A percentile compares a stretch with the other conserved stretches of the same genome.
Evolutionary conservation across 2,113 vertebrate genomes (phyloP).

Genomic region (Myodes glareolus): DNA sequence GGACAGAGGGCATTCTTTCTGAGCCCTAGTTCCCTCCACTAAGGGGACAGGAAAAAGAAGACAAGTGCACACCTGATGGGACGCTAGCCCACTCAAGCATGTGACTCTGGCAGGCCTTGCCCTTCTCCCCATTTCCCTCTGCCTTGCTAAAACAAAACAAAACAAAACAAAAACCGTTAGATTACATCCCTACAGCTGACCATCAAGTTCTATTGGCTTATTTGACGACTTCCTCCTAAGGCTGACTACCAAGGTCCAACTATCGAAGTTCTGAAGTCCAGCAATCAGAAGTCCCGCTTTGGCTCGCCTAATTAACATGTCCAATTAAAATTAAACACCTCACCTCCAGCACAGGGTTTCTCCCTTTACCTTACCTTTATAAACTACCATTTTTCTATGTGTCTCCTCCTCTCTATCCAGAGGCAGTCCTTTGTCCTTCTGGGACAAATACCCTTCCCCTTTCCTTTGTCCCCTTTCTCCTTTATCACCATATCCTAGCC

Average conservation of each 20-base stretch:
- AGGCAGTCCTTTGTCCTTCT: neutral
- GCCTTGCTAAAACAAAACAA: neutral
- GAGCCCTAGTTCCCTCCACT: neutral
- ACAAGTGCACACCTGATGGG: neutral
- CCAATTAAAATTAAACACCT: neutral
- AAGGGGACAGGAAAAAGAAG: neutral
- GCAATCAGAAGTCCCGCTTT: neutral
- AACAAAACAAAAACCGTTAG: neutral
- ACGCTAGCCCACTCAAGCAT: neutral
- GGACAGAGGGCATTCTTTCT: neutral
- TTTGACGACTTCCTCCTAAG: neutral
- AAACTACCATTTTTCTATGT: neutral
- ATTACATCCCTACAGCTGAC: neutral
- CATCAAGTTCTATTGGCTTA: neutral
- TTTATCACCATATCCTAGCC: neutral
- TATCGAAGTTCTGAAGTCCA: neutral
- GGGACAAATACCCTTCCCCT: neutral
- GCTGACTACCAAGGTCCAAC: neutral
- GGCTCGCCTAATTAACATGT: neutral
- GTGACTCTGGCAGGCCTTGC: neutral
- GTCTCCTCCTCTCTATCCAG: neutral
- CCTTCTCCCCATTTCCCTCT: neutral
- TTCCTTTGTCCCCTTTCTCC: neutral
- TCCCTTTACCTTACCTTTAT: neutral
- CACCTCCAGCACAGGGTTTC: neutral